A percentile compares a stretch with the other conserved stretches of the same genome.
Evolutionary conservation across 2,888 invertebrate species (phyloP).

Genomic region (Pyrrhia umbra): DNA sequence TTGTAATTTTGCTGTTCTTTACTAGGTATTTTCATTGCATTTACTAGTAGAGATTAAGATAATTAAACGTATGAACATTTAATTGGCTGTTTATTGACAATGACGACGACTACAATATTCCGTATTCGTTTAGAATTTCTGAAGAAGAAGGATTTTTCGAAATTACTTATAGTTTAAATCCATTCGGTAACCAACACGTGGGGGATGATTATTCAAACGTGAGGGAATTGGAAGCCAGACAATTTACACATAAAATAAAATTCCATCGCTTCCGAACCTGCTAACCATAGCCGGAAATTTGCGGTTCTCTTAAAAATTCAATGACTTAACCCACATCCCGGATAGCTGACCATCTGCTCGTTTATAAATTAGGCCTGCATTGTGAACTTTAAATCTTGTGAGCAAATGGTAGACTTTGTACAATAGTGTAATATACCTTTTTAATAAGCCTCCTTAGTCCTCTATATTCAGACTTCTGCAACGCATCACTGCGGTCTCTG

Average conservation of each 20-base stretch:
- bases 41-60: background rate
- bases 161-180: too few species aligned
- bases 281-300: constrained; percentile 1
- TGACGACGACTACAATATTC: background rate
- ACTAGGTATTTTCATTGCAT: background rate
- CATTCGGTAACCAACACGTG: too few species aligned
- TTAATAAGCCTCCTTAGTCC: constrained; percentile 95
- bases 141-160: too few species aligned
- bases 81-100: background rate
- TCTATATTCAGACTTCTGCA: constrained; percentile 95
- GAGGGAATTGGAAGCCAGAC: background rate
- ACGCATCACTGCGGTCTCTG: constrained; percentile 93
- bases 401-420: constrained; percentile 2
- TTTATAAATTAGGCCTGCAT: background rate
- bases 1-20: constrained; percentile 8
- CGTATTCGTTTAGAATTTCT: background rate
- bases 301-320: constrained; percentile 2
- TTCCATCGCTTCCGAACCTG: background rate
- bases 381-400: background rate
- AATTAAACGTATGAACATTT: constrained; percentile 1
- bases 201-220: background rate
- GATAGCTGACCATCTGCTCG: constrained; percentile 11
- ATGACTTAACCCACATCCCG: constrained; percentile 20
- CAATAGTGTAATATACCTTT: constrained; percentile 87
- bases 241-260: background rate